A percentile compares a stretch with the other conserved stretches of the same genome.
Conservation (phyloP, 2,888 invertebrate species). For the Dolomedes plantarius region DNA sequence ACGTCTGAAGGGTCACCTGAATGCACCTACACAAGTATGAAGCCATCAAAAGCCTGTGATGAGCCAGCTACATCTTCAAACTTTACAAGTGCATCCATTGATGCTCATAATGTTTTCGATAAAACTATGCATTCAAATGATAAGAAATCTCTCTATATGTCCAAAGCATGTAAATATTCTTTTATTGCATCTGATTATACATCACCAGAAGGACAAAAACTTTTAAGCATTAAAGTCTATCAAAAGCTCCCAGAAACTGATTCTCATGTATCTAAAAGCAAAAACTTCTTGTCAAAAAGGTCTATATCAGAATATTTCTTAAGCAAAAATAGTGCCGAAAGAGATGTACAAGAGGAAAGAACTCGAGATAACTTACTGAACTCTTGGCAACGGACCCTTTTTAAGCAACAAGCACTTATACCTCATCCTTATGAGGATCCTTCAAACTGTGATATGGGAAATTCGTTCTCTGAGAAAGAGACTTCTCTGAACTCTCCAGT, state of each 20-base stretch:
- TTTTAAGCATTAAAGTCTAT: slow-evolving; percentile 56
- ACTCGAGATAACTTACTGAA: slow-evolving; percentile 40
- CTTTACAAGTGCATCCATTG: slow-evolving; percentile 20
- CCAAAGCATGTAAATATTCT: slow-evolving; percentile 63
- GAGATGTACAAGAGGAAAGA: slow-evolving; percentile 38
- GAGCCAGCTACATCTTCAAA: slow-evolving; percentile 32
- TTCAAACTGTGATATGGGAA: slow-evolving; percentile 35
- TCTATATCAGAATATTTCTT: slow-evolving; percentile 69
- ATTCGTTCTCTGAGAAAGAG: slow-evolving; percentile 24
- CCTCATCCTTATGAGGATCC: slow-evolving; percentile 32
- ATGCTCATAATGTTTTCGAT: slow-evolving; percentile 37
- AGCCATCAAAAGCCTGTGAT: slow-evolving; percentile 27
- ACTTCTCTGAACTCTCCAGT: background rate
- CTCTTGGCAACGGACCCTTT: slow-evolving; percentile 51
- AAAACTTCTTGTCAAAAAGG: slow-evolving; percentile 53
- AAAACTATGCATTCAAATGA: slow-evolving; percentile 36
- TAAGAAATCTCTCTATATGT: slow-evolving; percentile 59
- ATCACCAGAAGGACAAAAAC: slow-evolving; percentile 61
- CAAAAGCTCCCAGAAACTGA: slow-evolving; percentile 53
- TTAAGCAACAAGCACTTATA: slow-evolving; percentile 35
- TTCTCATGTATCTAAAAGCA: slow-evolving; percentile 27
- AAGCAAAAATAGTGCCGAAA: slow-evolving; percentile 52
- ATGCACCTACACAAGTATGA: slow-evolving; percentile 26
- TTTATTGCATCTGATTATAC: slow-evolving; percentile 66
- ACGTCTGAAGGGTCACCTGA: slow-evolving; percentile 39